A percentile compares a stretch with the other conserved stretches of the same genome.
Evolutionary conservation across 2,113 vertebrate genomes (phyloP).

Genomic region (Cettia cetti): DNA sequence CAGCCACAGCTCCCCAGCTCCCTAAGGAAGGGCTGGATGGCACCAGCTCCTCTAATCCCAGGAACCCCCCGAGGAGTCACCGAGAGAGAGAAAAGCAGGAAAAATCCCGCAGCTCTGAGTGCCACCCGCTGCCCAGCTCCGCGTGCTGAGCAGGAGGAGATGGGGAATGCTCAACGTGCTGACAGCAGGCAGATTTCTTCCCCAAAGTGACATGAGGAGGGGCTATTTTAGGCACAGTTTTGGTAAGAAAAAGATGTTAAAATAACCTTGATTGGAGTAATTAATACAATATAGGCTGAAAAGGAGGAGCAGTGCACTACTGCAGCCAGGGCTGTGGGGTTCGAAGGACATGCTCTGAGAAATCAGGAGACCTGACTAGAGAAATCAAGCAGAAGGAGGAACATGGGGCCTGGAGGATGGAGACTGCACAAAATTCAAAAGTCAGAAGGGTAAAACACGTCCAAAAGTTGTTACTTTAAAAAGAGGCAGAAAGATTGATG

Average conservation of each 20-base stretch:
- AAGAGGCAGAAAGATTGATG: neutral
- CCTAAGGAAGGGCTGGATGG: neutral
- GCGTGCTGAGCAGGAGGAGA: neutral
- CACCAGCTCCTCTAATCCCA: neutral
- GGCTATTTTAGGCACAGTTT: slow-evolving; percentile 27
- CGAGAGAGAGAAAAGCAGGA: neutral
- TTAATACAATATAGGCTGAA: neutral
- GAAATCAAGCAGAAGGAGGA: neutral
- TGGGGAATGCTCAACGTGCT: neutral
- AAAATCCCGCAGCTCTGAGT: neutral
- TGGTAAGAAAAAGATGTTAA: neutral
- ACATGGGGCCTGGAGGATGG: neutral
- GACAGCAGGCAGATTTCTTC: neutral
- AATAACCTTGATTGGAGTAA: neutral
- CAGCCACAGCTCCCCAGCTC: neutral
- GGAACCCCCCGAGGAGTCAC: neutral
- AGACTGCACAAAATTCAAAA: neutral
- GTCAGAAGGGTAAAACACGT: neutral
- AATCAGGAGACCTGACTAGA: neutral
- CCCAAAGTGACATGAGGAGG: slow-evolving; percentile 24
- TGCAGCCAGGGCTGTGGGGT: neutral
- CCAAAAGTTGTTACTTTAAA: neutral
- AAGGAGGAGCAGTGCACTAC: neutral
- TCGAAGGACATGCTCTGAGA: neutral
- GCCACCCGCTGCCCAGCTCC: neutral